Evolutionary conservation across 2,888 invertebrate genomes (phyloP).

Genomic region (Micoletzkya japonica): DNA sequence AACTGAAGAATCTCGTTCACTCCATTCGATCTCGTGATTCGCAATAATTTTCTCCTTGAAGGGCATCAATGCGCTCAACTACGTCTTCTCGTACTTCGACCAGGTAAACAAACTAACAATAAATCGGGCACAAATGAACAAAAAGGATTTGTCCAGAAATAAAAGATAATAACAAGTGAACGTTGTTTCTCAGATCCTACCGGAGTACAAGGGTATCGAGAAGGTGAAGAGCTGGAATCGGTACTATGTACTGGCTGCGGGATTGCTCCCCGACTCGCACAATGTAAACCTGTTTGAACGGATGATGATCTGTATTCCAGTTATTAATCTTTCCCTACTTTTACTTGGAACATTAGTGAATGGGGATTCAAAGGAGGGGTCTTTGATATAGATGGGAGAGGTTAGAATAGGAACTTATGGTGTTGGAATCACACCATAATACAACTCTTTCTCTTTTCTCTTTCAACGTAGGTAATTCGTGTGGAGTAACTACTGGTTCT

Average conservation of each 20-base stretch:
- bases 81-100: constrained; percentile 49
- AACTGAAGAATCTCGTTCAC: no score
- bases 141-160: neutral
- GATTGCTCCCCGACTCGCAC: constrained; percentile 56
- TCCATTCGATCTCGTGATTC: no score
- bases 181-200: constrained; percentile 30
- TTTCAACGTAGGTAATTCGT: neutral
- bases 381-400: no score
- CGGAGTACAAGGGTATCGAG: constrained; percentile 51
- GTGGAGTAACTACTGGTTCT: neutral
- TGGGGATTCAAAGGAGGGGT: no score
- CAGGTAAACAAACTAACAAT: constrained; percentile 29
- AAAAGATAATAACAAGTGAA: neutral
- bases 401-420: no score
- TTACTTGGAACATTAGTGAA: no score
- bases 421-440: no score
- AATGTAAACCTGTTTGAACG: constrained; percentile 47
- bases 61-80: constrained; percentile 50
- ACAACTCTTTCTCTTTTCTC: no score
- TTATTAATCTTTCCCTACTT: no score
- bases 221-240: constrained; percentile 57
- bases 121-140: neutral
- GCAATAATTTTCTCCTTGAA: no score
- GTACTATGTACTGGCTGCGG: constrained; percentile 60
- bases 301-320: no score